Base-by-base conservation (phyloP, 1,140 invertebrate genomes). In the Littorina saxatilis region DNA sequence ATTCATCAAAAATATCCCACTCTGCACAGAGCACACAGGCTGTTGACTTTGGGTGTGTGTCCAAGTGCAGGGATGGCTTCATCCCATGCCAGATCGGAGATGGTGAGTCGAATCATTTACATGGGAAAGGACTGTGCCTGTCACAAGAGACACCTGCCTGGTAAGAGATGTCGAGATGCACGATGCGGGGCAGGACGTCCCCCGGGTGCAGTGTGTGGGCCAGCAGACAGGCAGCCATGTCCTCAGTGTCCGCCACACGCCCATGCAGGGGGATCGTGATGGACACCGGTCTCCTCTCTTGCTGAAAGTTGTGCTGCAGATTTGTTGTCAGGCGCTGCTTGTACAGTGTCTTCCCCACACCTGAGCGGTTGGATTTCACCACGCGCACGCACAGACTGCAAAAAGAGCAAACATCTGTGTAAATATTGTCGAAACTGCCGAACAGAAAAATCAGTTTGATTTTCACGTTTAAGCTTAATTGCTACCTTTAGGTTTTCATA, bases 111-210 rank as follows among this genome's bases (percentile, higher is more conserved):
- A n/a, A n/a, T n/a, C n/a, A n/a, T n/a, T n/a, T n/a, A n/a, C n/a
- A n/a, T n/a, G n/a, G n/a, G n/a, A n/a, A n/a, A n/a, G n/a, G n/a
- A n/a, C n/a, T n/a, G n/a, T n/a, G n/a, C n/a, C n/a, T n/a, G n/a
- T n/a, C n/a, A n/a, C n/a, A n/a, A n/a, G n/a, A n/a, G n/a, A n/a
- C n/a, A 61, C n/a, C 55, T n/a, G 1, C 90, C 85, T 91, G 88
- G 82, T 88, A 86, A 20, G 87, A 86, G 35, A 91, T 84, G 80
- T 91, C 88, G 78, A 91, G 79, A 81, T 91, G 90, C 40, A 90
- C 86, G 37, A 90, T 84, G 55, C 88, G 78, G 17, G 87, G 87
- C 37, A 84, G 47, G 23, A 76, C 39, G 39, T 75, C 35, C 20
- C 84, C 82, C 15, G 87, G 84, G 17, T 63, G 40, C 13, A 80